Evolutionary conservation across 2,888 invertebrate genomes (phyloP).

Genomic region (Ferdinandea cuprea): DNA sequence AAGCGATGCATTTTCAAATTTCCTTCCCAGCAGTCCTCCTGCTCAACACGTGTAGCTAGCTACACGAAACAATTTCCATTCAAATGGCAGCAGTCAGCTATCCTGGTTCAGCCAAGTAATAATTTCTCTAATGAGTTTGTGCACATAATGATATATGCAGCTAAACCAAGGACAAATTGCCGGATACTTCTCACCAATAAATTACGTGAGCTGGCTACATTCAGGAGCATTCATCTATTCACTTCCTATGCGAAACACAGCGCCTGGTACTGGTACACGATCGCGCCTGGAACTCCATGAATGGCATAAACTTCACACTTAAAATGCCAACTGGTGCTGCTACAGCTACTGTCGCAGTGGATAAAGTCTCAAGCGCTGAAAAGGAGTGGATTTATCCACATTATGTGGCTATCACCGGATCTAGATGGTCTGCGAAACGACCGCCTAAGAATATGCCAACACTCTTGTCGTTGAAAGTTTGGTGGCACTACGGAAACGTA

Average conservation of each 20-base stretch:
- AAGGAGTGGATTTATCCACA: slow-evolving; percentile 49
- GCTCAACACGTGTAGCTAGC: no score
- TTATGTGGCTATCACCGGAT: slow-evolving; percentile 55
- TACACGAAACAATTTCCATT: not conserved
- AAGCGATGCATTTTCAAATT: no score
- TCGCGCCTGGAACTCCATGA: slow-evolving; percentile 13
- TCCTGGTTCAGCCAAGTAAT: not conserved
- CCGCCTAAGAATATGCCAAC: slow-evolving; percentile 42
- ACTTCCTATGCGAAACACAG: slow-evolving; percentile 40
- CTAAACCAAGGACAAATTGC: slow-evolving; percentile 54
- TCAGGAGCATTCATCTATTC: slow-evolving; percentile 22
- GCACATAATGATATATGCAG: slow-evolving; percentile 43
- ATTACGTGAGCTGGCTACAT: slow-evolving; percentile 54
- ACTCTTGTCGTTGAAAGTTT: slow-evolving; percentile 53
- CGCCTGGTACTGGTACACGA: slow-evolving; percentile 26
- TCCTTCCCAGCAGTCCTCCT: no score
- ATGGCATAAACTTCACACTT: slow-evolving; percentile 20
- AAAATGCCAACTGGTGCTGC: slow-evolving; percentile 20
- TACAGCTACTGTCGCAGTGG: not conserved
- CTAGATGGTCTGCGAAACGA: slow-evolving; percentile 38
- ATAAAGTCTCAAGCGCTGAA: slow-evolving; percentile 31
- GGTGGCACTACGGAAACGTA: slow-evolving; percentile 13
- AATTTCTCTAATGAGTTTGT: slow-evolving; percentile 32
- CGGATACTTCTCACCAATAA: slow-evolving; percentile 53
- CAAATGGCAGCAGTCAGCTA: not conserved